phyloP scores from a whole-genome alignment of 1,140 invertebrate genomes.

The Brachionus manjavacas region DNA sequence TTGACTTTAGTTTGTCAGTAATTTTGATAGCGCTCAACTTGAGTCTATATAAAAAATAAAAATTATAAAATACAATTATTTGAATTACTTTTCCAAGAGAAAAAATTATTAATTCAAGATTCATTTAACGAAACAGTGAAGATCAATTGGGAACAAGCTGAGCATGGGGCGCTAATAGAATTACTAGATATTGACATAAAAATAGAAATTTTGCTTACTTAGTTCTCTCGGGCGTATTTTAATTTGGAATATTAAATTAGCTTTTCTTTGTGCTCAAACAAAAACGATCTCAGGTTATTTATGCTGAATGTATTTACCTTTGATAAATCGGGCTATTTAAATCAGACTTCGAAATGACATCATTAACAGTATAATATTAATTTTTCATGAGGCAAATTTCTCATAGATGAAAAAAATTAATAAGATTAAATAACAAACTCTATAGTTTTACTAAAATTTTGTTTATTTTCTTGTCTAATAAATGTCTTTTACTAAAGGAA shows the following conservation, averaged over 20 bases:
- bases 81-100: neutral
- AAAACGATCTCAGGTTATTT: neutral
- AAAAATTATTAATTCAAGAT: neutral
- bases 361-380: neutral
- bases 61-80: neutral
- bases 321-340: neutral
- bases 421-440: neutral
- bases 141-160: neutral
- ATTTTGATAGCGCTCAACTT: neutral
- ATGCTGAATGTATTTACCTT: neutral
- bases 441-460: neutral
- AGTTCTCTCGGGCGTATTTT: neutral
- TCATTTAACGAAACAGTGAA: neutral
- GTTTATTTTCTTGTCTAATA: neutral
- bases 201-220: neutral
- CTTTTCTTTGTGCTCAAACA: neutral
- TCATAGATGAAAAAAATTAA: neutral
- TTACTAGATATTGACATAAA: neutral
- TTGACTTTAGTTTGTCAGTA: neutral
- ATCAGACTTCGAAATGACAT: neutral
- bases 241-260: neutral
- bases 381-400: neutral
- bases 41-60: neutral
- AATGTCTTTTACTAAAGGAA: neutral
- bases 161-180: neutral